Percentiles rank a stretch among this genome's conserved stretches.
Conservation (phyloP, 2,113 vertebrate species). For the Narcine bancroftii region DNA sequence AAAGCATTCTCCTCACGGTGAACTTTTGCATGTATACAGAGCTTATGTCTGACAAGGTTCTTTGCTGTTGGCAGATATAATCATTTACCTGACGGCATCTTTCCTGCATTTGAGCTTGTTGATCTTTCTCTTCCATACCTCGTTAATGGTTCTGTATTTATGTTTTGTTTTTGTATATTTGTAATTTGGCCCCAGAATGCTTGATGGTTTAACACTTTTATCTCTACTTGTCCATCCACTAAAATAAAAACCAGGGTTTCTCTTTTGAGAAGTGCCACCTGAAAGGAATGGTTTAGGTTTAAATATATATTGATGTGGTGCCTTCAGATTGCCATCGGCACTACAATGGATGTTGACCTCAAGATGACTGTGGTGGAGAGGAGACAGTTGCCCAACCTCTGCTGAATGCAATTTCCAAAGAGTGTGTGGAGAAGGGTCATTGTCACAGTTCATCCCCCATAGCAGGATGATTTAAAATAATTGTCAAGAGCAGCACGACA, state of each 20-base stretch:
- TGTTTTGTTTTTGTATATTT: background rate
- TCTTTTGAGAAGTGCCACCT: background rate
- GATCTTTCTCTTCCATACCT: background rate
- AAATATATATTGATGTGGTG: slow-evolving; percentile 19
- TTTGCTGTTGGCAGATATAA: background rate
- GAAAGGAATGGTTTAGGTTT: background rate
- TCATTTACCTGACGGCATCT: background rate
- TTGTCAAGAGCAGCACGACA: too few relatives aligned
- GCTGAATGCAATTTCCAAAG: too few relatives aligned
- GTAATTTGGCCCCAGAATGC: background rate
- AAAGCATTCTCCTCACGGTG: background rate
- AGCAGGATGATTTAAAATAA: too few relatives aligned
- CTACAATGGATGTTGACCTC: too few relatives aligned
- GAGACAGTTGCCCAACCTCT: too few relatives aligned
- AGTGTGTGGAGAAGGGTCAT: too few relatives aligned
- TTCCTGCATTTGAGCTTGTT: background rate
- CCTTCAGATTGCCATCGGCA: background rate
- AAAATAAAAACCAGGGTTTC: background rate
- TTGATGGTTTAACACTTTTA: background rate
- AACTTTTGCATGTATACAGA: background rate
- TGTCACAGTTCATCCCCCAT: too few relatives aligned
- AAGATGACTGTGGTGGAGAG: too few relatives aligned
- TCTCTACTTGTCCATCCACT: background rate
- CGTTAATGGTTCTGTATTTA: background rate
- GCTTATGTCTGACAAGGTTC: background rate